phyloP scores from a whole-genome alignment of 2,113 vertebrate species.

The Ornithorhynchus anatinus region DNA sequence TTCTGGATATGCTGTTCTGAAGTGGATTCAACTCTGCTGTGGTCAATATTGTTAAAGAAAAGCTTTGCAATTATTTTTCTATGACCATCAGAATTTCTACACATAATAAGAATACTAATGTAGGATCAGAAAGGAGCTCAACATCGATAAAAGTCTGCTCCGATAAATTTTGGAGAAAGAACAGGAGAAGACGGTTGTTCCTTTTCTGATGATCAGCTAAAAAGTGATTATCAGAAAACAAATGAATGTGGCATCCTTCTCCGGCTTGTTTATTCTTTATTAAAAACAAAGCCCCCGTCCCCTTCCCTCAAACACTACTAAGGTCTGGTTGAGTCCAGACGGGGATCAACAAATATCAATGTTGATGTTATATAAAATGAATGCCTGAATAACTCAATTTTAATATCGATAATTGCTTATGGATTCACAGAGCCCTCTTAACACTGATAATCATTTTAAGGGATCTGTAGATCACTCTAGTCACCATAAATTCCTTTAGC shows the following conservation, averaged over 20 bases:
- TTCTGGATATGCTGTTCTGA: no score
- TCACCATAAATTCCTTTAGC: background rate
- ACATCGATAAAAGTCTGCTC: no score
- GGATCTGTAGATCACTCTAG: background rate
- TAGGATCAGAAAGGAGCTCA: no score
- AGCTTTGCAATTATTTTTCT: no score
- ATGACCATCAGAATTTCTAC: no score
- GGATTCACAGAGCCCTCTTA: background rate
- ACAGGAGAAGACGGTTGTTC: background rate
- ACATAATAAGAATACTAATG: no score
- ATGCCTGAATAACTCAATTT: background rate
- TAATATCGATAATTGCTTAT: background rate
- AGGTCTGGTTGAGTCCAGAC: no score
- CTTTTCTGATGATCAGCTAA: background rate
- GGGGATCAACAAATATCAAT: background rate
- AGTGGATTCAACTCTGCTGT: no score
- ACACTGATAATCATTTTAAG: background rate
- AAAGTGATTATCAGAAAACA: background rate
- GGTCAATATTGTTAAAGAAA: no score
- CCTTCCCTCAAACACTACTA: no score
- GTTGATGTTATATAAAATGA: background rate
- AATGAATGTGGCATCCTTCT: background rate
- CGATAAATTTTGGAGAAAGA: background rate
- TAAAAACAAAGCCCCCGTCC: no score
- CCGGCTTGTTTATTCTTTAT: background rate